phyloP scores from a whole-genome alignment of 2,113 vertebrate species.

The Maccullochella peelii region DNA sequence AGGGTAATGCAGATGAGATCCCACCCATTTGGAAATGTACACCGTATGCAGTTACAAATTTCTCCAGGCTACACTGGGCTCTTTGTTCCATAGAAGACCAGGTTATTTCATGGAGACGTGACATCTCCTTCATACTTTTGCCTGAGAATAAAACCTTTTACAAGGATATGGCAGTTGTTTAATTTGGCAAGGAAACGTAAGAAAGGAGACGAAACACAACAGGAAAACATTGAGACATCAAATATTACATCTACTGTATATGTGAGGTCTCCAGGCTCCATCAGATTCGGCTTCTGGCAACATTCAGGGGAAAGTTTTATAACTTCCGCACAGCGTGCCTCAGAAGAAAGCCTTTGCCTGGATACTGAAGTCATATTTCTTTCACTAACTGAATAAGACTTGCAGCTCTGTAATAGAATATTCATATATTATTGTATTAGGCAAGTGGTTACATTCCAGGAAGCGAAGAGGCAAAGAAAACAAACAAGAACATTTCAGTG shows the following conservation, averaged over 20 bases:
- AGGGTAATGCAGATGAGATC: slow-evolving; percentile 58
- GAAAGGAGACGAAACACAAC: slow-evolving; percentile 33
- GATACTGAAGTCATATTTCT: slow-evolving; percentile 14
- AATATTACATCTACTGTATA: slow-evolving; percentile 37
- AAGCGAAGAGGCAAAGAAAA: slow-evolving; percentile 17
- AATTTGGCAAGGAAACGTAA: slow-evolving; percentile 51
- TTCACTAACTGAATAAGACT: slow-evolving; percentile 39
- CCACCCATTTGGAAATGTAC: slow-evolving; percentile 65
- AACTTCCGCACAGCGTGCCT: neutral
- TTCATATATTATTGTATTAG: slow-evolving; percentile 30
- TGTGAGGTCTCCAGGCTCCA: slow-evolving; percentile 49
- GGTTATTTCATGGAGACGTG: slow-evolving; percentile 30
- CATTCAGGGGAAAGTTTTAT: slow-evolving; percentile 20
- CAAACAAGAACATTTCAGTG: slow-evolving; percentile 18
- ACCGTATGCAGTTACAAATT: slow-evolving; percentile 55
- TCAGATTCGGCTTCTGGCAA: slow-evolving; percentile 31
- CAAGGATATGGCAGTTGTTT: slow-evolving; percentile 60
- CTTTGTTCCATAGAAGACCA: slow-evolving; percentile 62
- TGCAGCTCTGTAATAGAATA: slow-evolving; percentile 28
- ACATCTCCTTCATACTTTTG: slow-evolving; percentile 31
- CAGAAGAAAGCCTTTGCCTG: slow-evolving; percentile 13
- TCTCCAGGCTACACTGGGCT: slow-evolving; percentile 62
- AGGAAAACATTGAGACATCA: slow-evolving; percentile 30
- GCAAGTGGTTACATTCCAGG: slow-evolving; percentile 23
- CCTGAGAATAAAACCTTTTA: slow-evolving; percentile 43